Base-by-base conservation (phyloP, 1,140 invertebrate genomes). In the Zaprionus capensis region DNA sequence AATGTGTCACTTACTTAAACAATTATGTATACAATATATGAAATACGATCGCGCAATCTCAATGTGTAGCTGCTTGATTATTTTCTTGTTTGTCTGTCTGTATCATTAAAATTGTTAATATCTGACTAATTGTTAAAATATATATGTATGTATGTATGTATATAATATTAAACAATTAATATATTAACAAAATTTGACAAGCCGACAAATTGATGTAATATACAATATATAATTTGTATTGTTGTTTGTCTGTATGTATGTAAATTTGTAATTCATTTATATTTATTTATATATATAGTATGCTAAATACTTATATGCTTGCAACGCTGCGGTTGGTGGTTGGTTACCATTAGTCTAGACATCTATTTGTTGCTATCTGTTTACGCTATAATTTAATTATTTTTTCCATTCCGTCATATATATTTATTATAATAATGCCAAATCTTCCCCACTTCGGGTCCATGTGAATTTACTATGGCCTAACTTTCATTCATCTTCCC, bases 101-200 rank as follows among this genome's bases (percentile, higher is more conserved):
- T 75, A 62, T 55, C 80, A 63, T 84, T 81, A 78, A 90, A 87
- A 88, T 68, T 78, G 63, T 73, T 86, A 66, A 76, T 71, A 76
- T 81, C 67, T 65, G 67, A 73, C 78, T 88, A 83, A 68, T 75
- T 74, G 74, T 70, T 88, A 88, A 88, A 88, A 88, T 79, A 88
- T 71, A 81, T 58, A 51, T 65, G 56, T 70, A 84, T 79, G 84
- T 71, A 81, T 61, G 56, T 65, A 64, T 70, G 66, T 70, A 70
- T 69, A 36, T 63, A 62, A 57, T 70, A 51, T 71, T 76, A 90
- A 88, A 88, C 81, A 88, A 88, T 88, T 81, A 76, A 65, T 76
- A 72, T 76, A 64, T 84, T 68, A 87, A 87, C 84, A 84, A 79
- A 87, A 88, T 76, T 78, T 81, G 84, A 88, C 81, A 88, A 87